Conservation (phyloP, 2,797 vertebrate genomes). For the Enteromius argenteus region DNA sequence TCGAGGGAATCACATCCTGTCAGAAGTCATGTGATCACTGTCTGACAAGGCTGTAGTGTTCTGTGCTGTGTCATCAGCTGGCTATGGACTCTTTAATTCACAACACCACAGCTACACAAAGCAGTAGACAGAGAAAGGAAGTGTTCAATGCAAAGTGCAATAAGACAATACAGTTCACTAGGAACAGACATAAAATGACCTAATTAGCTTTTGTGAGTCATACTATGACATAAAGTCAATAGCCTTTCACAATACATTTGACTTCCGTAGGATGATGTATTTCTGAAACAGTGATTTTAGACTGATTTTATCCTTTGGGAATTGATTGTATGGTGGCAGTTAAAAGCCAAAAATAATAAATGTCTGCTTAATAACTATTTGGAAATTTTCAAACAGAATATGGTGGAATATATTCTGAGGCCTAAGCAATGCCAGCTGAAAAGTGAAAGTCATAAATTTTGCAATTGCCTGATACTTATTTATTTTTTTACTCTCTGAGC, state of each 20-base stretch:
- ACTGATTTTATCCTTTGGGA: neutral
- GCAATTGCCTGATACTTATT: neutral
- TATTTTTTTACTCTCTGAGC: neutral
- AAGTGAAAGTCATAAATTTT: neutral
- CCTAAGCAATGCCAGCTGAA: neutral
- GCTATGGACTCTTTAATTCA: slow-evolving; percentile 44
- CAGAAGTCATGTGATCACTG: slow-evolving; percentile 59
- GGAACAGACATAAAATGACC: slow-evolving; percentile 11
- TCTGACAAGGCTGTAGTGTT: slow-evolving; percentile 66
- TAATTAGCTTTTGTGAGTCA: slow-evolving; percentile 23
- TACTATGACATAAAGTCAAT: slow-evolving; percentile 12
- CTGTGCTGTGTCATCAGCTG: slow-evolving; percentile 74
- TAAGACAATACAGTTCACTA: slow-evolving; percentile 18
- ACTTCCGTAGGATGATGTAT: neutral
- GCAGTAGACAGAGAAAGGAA: slow-evolving; percentile 35
- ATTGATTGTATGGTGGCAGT: neutral
- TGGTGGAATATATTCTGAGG: neutral
- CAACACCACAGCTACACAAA: slow-evolving; percentile 37
- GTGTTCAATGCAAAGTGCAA: slow-evolving; percentile 24
- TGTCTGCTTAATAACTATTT: neutral
- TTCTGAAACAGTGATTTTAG: neutral
- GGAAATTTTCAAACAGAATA: neutral
- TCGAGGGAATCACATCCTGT: slow-evolving; percentile 80
- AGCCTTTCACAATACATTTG: neutral
- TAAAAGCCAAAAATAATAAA: slow-evolving; percentile 9